Percentiles rank a stretch among this genome's conserved stretches.
Conservation (phyloP, 2,888 invertebrate species). For the Amorpha juglandis region DNA sequence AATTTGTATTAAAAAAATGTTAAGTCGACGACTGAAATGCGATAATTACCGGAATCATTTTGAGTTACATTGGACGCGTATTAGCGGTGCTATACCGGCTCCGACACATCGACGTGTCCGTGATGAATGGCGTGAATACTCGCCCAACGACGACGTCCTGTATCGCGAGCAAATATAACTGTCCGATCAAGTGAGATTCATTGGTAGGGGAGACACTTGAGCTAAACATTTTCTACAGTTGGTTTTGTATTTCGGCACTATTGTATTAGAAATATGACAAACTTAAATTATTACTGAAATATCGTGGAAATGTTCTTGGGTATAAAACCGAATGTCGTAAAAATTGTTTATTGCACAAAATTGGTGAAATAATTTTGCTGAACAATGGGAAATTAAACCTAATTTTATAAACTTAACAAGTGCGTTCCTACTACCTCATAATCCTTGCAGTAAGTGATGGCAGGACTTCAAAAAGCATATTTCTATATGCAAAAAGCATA, state of each 20-base stretch:
- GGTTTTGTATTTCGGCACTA: constrained; percentile 14
- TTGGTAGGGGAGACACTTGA: constrained; percentile 23
- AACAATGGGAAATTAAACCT: not conserved
- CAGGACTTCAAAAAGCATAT: too few species aligned
- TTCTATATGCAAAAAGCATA: too few species aligned
- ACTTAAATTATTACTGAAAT: not conserved
- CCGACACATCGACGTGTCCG: not conserved
- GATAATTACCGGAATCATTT: not conserved
- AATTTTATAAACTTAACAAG: not conserved
- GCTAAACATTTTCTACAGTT: not conserved
- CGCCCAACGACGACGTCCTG: not conserved
- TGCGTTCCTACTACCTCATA: too few species aligned
- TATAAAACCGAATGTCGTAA: not conserved
- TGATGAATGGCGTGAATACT: constrained; percentile 12
- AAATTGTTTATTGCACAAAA: not conserved
- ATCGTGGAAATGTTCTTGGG: not conserved
- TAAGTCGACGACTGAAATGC: not conserved
- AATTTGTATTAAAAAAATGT: not conserved
- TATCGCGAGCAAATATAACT: constrained; percentile 15
- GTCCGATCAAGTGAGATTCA: constrained; percentile 21
- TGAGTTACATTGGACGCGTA: constrained; percentile 5
- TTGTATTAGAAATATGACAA: constrained; percentile 17
- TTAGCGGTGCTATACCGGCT: not conserved
- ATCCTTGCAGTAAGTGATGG: too few species aligned
- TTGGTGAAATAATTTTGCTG: not conserved